These are phyloP conservation scores for Xenops minutus DNA, from an alignment of 2,797 vertebrate species.

Conservation along the genomic window DNA sequence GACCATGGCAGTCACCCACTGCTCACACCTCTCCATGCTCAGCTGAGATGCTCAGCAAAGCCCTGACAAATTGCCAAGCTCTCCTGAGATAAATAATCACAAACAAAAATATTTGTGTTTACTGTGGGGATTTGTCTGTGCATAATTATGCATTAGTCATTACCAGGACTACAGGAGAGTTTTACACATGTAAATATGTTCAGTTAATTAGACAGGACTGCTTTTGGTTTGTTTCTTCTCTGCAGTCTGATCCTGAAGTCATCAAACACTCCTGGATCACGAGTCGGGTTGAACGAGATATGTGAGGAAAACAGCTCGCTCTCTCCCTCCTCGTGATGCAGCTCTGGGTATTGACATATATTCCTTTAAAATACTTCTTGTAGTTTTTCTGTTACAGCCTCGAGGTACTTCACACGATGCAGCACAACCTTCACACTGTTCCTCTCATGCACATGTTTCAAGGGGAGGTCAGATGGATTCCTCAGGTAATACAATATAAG, in stretches of 20 bases:
- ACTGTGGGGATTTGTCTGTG: conserved; percentile 71
- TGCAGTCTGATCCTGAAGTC: conserved; percentile 52
- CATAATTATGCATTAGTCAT: conserved; percentile 73
- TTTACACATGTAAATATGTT: conserved; percentile 74
- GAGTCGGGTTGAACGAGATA: not conserved
- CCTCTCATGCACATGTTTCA: not conserved
- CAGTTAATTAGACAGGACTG: conserved; percentile 69
- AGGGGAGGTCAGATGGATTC: conserved; percentile 15
- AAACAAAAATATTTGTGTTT: conserved; percentile 75
- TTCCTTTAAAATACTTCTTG: conserved; percentile 12
- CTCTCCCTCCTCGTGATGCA: not conserved
- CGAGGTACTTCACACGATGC: not conserved
- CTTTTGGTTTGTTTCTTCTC: conserved; percentile 64
- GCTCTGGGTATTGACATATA: not conserved
- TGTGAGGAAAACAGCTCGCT: not conserved
- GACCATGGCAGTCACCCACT: accelerated
- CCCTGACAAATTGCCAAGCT: conserved; percentile 55
- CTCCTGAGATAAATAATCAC: conserved; percentile 64
- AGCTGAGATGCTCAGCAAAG: not conserved
- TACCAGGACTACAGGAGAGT: conserved; percentile 70
- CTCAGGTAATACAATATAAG: not conserved
- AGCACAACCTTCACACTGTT: not conserved
- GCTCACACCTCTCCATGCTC: not conserved
- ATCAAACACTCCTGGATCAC: conserved; percentile 43
- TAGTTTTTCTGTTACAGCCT: conserved; percentile 4